A percentile compares a stretch with the other conserved stretches of the same genome.
Evolutionary conservation across 2,888 invertebrate species (phyloP).

Genomic region (Tipula lateralis): DNA sequence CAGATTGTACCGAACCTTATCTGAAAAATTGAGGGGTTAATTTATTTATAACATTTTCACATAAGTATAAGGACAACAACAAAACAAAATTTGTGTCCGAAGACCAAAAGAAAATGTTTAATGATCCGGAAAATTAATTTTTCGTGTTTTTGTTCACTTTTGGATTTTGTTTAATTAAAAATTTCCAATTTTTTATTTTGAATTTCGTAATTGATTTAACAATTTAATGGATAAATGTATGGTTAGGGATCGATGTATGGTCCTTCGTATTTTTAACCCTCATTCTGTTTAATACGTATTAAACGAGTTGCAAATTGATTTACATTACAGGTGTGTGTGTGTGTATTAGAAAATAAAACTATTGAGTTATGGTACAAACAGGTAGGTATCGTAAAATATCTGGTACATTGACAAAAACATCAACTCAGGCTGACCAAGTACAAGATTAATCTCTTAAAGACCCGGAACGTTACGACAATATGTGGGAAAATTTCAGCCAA

Average conservation of each 20-base stretch:
- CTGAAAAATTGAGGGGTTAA: neutral
- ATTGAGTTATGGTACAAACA: too few species aligned
- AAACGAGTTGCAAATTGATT: too few species aligned
- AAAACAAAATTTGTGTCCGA: neutral
- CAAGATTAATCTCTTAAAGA: too few species aligned
- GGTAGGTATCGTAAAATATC: too few species aligned
- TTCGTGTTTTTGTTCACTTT: neutral
- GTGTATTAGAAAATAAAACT: too few species aligned
- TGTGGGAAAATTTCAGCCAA: too few species aligned
- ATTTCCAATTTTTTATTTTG: neutral
- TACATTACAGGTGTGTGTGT: too few species aligned
- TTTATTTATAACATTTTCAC: neutral
- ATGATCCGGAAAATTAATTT: constrained; percentile 11
- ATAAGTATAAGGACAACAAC: neutral
- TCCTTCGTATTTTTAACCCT: neutral
- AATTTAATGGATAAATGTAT: neutral
- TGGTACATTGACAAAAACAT: too few species aligned
- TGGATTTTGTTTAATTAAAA: neutral
- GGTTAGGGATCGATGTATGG: neutral
- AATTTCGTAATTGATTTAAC: neutral
- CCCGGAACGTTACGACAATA: too few species aligned
- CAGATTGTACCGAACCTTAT: constrained; percentile 9
- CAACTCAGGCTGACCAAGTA: too few species aligned
- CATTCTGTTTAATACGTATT: too few species aligned
- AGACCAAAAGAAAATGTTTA: neutral